Evolutionary conservation across 2,113 vertebrate genomes (phyloP), one percentile per base, ranked within the genome.

Genomic region (Syngnathus scovelli): DNA sequence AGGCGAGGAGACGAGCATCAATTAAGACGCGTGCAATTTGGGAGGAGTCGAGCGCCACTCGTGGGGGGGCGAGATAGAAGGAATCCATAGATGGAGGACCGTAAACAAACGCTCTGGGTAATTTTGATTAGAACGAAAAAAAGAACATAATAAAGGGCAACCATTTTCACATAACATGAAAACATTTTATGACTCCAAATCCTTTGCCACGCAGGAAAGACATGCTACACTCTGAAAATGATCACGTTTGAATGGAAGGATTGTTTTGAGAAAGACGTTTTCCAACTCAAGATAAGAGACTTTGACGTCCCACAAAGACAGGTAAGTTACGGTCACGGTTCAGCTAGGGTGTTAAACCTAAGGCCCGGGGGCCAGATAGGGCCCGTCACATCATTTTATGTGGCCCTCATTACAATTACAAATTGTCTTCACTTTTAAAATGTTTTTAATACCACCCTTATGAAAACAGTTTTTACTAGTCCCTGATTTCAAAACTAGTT

Each of bases 1-100:
- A 79, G 51, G n/a, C 2, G 0, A 51, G 41, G 33, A 77, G 61
- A 33, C 27, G 27, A 33, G 2, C 52, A 46, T 75, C 77, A 79
- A 78, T 75, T 74, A 77, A 59, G 65, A 61, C 48, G 19, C 72
- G 69, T 10, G 52, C 68, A 63, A 49, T 70, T 64, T 61, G 69
- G 39, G 37, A 63, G 71, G 19, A 60, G 36, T 38, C 7, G 59
- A n/a, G 37, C 18, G 7, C 18, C 36, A 5, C 18, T 39, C n/a
- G 1, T 41, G 10, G 59, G 59, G 27, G 27, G 27, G 58, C 18
- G 62, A 65, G 10, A 63, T 12, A 62, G 23, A 62, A 11, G 66
- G 49, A 69, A 65, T 36, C 18, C 51, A 60, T 44, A 8, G 41
- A 43, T n/a, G 59, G 7, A 46, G 19, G 56, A 0, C 41, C 12